Evolutionary conservation across 2,113 vertebrate genomes (phyloP), one percentile per base, ranked within the genome.

Genomic region (Irena cyanogastra): DNA sequence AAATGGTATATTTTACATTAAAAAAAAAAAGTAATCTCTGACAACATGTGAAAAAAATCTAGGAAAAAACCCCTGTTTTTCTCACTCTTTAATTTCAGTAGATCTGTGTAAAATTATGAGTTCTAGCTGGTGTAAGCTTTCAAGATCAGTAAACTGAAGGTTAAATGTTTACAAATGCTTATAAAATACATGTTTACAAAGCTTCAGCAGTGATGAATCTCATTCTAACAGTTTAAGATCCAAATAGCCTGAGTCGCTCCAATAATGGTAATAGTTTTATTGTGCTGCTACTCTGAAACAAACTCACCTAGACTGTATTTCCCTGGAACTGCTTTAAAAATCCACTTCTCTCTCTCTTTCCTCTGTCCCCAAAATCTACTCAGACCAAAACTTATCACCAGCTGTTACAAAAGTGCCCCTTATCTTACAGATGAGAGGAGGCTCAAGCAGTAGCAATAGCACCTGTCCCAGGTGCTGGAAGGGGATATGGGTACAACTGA

Each of bases 361-460:
- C 7, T 23, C 28, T 21, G 4, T 2, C 3, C 18, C 1, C 1
- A 4, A 30, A 3, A 63, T 17, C 7, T 8, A 26, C 26, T 49
- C 33, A 64, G 26, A 27, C 2, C 10, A 80, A 71, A 89, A 41
- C 7, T 28, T 15, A 16, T 7, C 19, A 57, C 13, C 21, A 71
- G 11, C 26, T 53, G 30, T 24, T 4, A 6, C 9, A 63, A 27
- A 23, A 41, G 6, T 17, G 26, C 11, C 18, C 30, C 16, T 57
- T 52, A 23, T 45, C n/a, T 52, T 19, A 37, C 15, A 71, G 27
- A 33, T 24, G 27, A 4, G 5, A 70, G 23, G 12, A 82, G 3
- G 23, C 15, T 83, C 13, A 56, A 9, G 16, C 28, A 45, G 44
- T 12, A 13, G 12, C 21, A n/a, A 57, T 24, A 35, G 33, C 14